Conservation (phyloP, 2,888 invertebrate species). For the Plusia festucae region DNA sequence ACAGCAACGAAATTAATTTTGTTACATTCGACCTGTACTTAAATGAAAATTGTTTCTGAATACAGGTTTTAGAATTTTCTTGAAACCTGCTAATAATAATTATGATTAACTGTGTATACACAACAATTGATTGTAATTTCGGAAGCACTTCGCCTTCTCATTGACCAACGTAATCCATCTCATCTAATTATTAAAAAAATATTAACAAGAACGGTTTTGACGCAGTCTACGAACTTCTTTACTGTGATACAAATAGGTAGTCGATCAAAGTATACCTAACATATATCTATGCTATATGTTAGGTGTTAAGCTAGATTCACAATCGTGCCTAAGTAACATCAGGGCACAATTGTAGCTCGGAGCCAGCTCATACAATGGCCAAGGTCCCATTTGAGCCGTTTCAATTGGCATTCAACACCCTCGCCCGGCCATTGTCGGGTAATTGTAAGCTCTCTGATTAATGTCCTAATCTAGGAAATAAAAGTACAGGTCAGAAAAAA, state of each 20-base stretch:
- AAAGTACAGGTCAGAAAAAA: slow-evolving; percentile 43
- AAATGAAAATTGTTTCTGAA: too few species aligned
- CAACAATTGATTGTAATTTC: too few species aligned
- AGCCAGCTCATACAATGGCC: slow-evolving; percentile 12
- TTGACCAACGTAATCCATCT: too few species aligned
- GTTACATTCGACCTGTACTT: background rate
- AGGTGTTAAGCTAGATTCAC: slow-evolving; percentile 8
- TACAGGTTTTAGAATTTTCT: background rate
- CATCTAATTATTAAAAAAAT: too few species aligned
- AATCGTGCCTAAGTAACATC: background rate
- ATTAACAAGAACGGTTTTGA: background rate
- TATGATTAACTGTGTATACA: too few species aligned
- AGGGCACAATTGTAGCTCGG: background rate
- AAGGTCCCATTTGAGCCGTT: slow-evolving; percentile 4
- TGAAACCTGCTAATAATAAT: too few species aligned
- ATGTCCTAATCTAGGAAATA: slow-evolving; percentile 53
- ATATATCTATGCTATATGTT: too few species aligned
- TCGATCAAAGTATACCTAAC: background rate
- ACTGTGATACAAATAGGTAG: background rate
- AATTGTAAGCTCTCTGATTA: slow-evolving; percentile 55
- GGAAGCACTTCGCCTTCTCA: too few species aligned
- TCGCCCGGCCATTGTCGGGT: slow-evolving; percentile 41
- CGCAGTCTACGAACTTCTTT: background rate
- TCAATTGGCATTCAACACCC: slow-evolving; percentile 38
- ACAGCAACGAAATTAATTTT: background rate